Conservation (phyloP, 2,113 vertebrate species). For the Merops nubicus region DNA sequence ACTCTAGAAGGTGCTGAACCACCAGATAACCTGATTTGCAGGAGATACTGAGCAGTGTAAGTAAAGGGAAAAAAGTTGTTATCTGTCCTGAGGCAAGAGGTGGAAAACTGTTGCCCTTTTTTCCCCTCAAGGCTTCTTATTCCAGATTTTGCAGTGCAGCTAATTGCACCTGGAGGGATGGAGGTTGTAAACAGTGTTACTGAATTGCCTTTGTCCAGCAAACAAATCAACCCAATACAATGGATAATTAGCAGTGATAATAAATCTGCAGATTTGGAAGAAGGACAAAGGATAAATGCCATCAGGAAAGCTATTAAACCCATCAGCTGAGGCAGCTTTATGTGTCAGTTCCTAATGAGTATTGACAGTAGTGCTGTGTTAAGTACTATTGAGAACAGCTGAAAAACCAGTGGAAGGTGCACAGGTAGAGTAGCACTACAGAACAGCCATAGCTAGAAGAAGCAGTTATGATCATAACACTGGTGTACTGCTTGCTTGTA, state of each 20-base stretch:
- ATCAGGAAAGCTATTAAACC: constrained; percentile 38
- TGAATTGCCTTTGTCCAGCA: constrained; percentile 12
- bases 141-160: neutral
- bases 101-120: neutral
- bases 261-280: constrained; percentile 24
- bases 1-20: neutral
- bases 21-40: constrained; percentile 4
- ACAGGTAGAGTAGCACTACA: accelerated
- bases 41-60: neutral
- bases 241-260: constrained; percentile 35
- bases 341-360: neutral
- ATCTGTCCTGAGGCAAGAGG: neutral
- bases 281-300: constrained; percentile 9
- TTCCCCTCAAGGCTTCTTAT: neutral
- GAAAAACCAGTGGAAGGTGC: neutral
- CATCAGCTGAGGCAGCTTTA: constrained; percentile 25
- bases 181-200: neutral
- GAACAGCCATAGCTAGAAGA: neutral
- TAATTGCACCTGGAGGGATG: neutral
- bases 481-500: neutral
- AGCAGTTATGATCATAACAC: neutral
- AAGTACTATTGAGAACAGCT: neutral
- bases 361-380: constrained; percentile 11
- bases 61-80: constrained; percentile 1
- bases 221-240: neutral